Evolutionary conservation across 2,888 invertebrate species (phyloP), one percentile per base, ranked within the genome.

Genomic region (Rhingia campestris): DNA sequence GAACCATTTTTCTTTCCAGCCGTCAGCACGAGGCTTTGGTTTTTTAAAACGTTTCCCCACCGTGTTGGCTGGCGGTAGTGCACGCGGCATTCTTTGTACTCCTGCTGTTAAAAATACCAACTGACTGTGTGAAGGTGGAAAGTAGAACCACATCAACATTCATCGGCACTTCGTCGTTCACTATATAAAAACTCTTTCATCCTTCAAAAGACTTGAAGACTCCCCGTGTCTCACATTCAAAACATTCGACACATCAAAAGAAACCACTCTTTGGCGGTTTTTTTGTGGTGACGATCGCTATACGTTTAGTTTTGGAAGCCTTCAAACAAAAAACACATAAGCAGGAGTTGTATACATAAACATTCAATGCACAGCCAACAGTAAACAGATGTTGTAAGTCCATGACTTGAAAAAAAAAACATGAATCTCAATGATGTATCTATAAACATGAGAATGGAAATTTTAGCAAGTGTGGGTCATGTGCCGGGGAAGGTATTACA

Each of bases 201-300:
- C 64, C 47, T 39, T 59, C 59, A 61, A 51, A 54, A 74, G 64
- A 64, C n/a, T 66, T 67, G 56, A 54, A 74, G 64, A 64, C n/a
- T 33, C 58, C 22, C 22, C 22, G 22, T 22, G 22, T 22, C 22
- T 33, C 64, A 7, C 51, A 30, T 12, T 64, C 66, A 49, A 76
- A 76, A 76, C 54, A 72, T 70, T 72, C 12, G 41, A 70, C 54
- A 81, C 72, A 81, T 81, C 81, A 81, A 81, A 81, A 47, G 64
- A 53, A 63, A 56, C 54, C 37, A 63, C 30, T 56, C 69, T 12
- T 30, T 12, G 47, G 7, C 30, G 51, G 14, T 9, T 12, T 4
- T 12, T 39, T 41, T 64, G 74, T 39, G 73, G 73, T 73, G 73
- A 73, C 63, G 73, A 58, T 56, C 39, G 39, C 32, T 45, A 54